phyloP scores from a whole-genome alignment of 2,888 invertebrate species.

The Lasius fuliginosus region DNA sequence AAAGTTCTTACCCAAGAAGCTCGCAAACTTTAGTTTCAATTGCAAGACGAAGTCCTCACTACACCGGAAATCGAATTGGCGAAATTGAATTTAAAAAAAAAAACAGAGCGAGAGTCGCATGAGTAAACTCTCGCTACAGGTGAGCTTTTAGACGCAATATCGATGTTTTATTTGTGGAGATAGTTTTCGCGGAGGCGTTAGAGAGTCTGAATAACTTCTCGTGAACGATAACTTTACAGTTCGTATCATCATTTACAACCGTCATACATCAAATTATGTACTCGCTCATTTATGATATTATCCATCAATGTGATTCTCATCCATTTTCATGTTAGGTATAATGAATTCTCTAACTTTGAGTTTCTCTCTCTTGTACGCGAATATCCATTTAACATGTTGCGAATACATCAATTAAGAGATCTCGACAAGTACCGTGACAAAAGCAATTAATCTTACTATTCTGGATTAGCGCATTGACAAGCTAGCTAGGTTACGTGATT shows the following conservation, averaged over 20 bases:
- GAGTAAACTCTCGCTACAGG: not conserved
- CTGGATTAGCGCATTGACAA: not conserved
- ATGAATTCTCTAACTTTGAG: not conserved
- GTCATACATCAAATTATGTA: not conserved
- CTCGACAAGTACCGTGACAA: not conserved
- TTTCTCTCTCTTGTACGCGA: not conserved
- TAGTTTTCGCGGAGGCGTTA: not conserved
- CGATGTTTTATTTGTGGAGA: not conserved
- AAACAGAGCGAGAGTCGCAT: not conserved
- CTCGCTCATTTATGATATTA: not conserved
- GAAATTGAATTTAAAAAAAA: slow-evolving; percentile 6
- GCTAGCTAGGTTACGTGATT: not conserved
- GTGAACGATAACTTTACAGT: not conserved
- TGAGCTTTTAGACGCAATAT: not conserved
- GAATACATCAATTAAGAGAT: slow-evolving; percentile 57
- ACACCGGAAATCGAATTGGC: slow-evolving; percentile 17
- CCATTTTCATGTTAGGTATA: not conserved
- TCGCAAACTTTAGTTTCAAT: not conserved
- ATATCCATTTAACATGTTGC: not conserved
- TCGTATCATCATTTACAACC: not conserved
- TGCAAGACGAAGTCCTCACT: not conserved
- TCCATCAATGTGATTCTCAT: not conserved
- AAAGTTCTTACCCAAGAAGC: not conserved
- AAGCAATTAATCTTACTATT: slow-evolving; percentile 1
- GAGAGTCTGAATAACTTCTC: not conserved